phyloP scores from a whole-genome alignment of 2,888 invertebrate species.

The Himalopsyche anomala region DNA sequence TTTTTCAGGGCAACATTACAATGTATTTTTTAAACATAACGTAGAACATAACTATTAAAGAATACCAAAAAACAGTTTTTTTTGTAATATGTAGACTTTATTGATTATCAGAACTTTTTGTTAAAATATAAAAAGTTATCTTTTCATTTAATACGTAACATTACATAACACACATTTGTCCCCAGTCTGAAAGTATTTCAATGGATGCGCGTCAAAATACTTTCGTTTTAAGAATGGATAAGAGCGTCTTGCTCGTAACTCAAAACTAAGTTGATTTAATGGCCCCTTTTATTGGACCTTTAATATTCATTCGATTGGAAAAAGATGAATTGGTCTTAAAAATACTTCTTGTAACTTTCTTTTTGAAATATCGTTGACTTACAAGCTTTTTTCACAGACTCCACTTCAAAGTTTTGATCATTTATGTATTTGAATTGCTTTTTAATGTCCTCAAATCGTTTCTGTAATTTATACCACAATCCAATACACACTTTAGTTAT shows the following conservation, averaged over 20 bases:
- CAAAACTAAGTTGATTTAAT: conserved; percentile 58
- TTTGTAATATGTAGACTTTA: no score
- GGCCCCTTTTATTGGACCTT: conserved; percentile 57
- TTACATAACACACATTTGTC: neutral
- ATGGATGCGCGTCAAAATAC: neutral
- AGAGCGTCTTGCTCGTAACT: conserved; percentile 51
- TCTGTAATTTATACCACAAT: no score
- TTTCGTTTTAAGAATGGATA: neutral
- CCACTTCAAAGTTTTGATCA: no score
- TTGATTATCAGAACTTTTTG: no score
- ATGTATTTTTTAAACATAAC: no score
- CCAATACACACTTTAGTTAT: no score
- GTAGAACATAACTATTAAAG: no score
- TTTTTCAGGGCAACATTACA: no score
- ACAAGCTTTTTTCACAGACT: neutral
- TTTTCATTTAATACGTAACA: neutral
- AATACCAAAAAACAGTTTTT: no score
- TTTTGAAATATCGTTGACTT: neutral
- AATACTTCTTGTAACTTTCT: neutral
- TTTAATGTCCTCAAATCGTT: no score
- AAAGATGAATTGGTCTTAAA: conserved; percentile 40
- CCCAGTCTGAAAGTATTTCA: neutral
- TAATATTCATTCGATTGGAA: conserved; percentile 59
- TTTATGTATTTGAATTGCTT: no score
- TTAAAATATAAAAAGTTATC: no score